Base-by-base conservation (phyloP, 2,888 invertebrate species). In the Ichneumoninae sp. region DNA sequence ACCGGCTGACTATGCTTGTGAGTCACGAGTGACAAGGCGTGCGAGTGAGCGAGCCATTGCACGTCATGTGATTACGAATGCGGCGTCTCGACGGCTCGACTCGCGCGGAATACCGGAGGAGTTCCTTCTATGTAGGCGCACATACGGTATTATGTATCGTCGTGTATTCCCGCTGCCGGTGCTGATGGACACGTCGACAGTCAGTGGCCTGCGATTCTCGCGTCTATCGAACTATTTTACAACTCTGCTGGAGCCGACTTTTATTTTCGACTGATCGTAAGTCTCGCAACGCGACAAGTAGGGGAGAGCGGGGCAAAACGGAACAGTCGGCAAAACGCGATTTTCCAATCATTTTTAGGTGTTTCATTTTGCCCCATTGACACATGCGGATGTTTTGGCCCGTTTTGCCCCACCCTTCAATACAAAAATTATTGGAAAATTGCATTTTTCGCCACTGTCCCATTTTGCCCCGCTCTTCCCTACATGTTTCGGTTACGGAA, bases 41-140 rank as follows among this genome's bases (percentile, higher is more conserved):
- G 85, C 80, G 52, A 47, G 70, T 70, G 60, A 57, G 69, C 66
- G 73, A 71, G 81, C 75, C 79, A 79, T 78, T 71, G 75, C 86
- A 87, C 88, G 89, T 89, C 89, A 88, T 88, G 81, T 85, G 86
- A 88, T 89, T 89, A 89, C 87, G 78, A 89, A 89, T 89, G 87
- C 88, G 83, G 80, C 83, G 86, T 88, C 87, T 87, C 80, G 79
- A 84, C 82, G 65, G 50, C 68, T 47, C 66, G 81, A 86, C 83
- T 66, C 69, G 83, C 54, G 79, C 68, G 63, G 83, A 77, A 83
- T 83, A 84, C 80, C 68, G 68, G 76, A 76, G 66, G 54, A 76
- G 76, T 52, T 76, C 66, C 66, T 66, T 76, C 76, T 26, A 66
- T 8, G 52, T 57, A 47, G 63, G 33, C 47, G 33, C 47, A 66